Percentiles rank a stretch among this genome's conserved stretches.
Evolutionary conservation across 2,797 vertebrate genomes (phyloP).

Genomic region (Knipowitschia caucasica): DNA sequence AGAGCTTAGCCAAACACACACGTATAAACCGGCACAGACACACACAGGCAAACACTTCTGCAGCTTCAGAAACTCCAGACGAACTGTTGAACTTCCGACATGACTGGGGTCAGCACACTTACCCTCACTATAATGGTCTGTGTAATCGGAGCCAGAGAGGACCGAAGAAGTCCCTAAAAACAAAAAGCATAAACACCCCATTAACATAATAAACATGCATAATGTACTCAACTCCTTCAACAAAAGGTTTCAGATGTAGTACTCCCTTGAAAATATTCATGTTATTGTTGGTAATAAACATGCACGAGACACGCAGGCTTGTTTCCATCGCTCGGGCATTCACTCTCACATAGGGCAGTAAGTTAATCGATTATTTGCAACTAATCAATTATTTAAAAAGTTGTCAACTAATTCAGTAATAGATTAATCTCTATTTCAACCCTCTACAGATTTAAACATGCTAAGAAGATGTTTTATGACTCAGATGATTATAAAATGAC

Average conservation of each 20-base stretch:
- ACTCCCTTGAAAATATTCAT: neutral
- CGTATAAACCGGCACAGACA: constrained; percentile 45
- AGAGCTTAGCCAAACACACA: constrained; percentile 58
- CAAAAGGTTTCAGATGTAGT: neutral
- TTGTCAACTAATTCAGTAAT: no score
- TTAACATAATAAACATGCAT: neutral
- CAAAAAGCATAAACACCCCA: constrained; percentile 6
- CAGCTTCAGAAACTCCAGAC: constrained; percentile 69
- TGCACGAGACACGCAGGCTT: no score
- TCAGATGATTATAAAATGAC: no score
- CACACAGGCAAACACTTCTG: constrained; percentile 58
- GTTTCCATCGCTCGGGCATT: no score
- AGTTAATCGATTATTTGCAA: no score
- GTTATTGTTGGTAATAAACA: no score
- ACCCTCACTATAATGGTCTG: constrained; percentile 58
- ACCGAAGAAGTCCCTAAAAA: constrained; percentile 22
- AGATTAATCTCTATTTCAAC: no score
- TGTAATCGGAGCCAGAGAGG: constrained; percentile 56
- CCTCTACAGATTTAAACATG: no score
- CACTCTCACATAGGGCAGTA: no score
- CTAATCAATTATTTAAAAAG: no score
- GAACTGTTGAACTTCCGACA: constrained; percentile 84
- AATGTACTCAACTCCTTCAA: neutral
- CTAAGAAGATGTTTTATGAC: no score
- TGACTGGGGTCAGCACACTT: constrained; percentile 71